Conservation (phyloP, 2,888 invertebrate genomes). For the Liodrosophila aerea region DNA sequence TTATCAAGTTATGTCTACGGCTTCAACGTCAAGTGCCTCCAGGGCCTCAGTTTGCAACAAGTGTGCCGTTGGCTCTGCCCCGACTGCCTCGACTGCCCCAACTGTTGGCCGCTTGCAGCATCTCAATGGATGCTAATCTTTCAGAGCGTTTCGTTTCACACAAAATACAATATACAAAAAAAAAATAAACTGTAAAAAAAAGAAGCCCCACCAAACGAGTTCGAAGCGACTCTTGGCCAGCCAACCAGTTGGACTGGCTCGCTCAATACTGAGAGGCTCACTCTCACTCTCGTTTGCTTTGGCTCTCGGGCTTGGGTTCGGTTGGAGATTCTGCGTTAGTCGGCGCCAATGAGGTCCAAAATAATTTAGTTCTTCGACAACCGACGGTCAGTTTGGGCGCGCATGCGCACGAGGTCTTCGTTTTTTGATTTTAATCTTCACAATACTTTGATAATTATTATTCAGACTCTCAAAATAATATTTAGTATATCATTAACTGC, state of each 20-base stretch:
- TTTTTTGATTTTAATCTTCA: slow-evolving; percentile 8
- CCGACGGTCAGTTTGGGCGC: slow-evolving; percentile 82
- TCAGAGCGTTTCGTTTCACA: slow-evolving; percentile 33
- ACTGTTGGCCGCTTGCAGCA: slow-evolving; percentile 27
- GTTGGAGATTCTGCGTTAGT: slow-evolving; percentile 64
- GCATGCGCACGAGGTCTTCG: slow-evolving; percentile 75
- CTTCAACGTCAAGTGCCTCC: slow-evolving; percentile 51
- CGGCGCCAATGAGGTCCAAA: slow-evolving; percentile 51
- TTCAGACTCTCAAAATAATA: neutral
- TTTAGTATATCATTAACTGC: neutral
- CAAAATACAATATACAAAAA: slow-evolving; percentile 4
- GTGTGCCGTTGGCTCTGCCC: slow-evolving; percentile 24
- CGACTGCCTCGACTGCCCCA: neutral
- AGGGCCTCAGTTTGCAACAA: slow-evolving; percentile 24
- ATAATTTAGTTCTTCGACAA: slow-evolving; percentile 81
- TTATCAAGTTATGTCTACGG: slow-evolving; percentile 25
- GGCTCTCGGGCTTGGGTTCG: slow-evolving; percentile 9
- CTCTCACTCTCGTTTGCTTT: slow-evolving; percentile 8
- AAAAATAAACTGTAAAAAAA: slow-evolving; percentile 13
- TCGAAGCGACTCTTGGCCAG: slow-evolving; percentile 21
- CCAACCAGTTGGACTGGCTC: slow-evolving; percentile 60
- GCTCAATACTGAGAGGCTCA: slow-evolving; percentile 2
- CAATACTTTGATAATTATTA: slow-evolving; percentile 12
- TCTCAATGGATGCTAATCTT: slow-evolving; percentile 49
- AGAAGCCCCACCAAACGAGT: slow-evolving; percentile 52